Evolutionary conservation across 2,113 vertebrate species (phyloP).

Genomic region (Triplophysa siluroides): DNA sequence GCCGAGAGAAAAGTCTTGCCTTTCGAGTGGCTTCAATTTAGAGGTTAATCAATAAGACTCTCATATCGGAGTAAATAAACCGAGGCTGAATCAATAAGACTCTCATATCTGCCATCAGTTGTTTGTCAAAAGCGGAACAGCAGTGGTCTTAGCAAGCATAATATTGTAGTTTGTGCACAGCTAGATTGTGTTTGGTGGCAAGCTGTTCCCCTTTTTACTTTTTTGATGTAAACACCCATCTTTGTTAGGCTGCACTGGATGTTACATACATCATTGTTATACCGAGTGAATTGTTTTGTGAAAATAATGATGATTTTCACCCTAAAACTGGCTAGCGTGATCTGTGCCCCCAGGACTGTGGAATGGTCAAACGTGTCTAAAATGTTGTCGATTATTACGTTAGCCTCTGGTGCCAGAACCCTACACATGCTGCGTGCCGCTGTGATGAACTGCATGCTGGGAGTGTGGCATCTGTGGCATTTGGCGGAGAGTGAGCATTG

Average conservation of each 20-base stretch:
- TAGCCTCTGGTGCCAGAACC: conserved; percentile 32
- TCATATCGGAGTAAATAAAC: conserved; percentile 36
- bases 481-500: conserved; percentile 24
- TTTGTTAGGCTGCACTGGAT: neutral
- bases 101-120: conserved; percentile 38
- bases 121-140: conserved; percentile 29
- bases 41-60: conserved; percentile 35
- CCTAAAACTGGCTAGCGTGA: conserved; percentile 4
- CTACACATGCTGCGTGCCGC: conserved; percentile 21
- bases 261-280: neutral
- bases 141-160: conserved; percentile 20
- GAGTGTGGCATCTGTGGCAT: conserved; percentile 40
- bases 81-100: conserved; percentile 33
- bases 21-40: conserved; percentile 30
- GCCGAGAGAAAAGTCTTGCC: conserved; percentile 22
- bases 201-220: neutral
- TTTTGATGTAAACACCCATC: neutral
- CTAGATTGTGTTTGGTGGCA: conserved; percentile 5
- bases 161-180: conserved; percentile 31
- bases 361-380: neutral
- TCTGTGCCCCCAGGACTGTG: neutral
- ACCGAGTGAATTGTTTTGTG: conserved; percentile 1
- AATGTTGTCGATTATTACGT: conserved; percentile 23
- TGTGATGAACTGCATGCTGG: conserved; percentile 44
- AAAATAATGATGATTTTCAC: conserved; percentile 20